Evolutionary conservation across 2,888 invertebrate genomes (phyloP).

Genomic region (Drosophila colorata): DNA sequence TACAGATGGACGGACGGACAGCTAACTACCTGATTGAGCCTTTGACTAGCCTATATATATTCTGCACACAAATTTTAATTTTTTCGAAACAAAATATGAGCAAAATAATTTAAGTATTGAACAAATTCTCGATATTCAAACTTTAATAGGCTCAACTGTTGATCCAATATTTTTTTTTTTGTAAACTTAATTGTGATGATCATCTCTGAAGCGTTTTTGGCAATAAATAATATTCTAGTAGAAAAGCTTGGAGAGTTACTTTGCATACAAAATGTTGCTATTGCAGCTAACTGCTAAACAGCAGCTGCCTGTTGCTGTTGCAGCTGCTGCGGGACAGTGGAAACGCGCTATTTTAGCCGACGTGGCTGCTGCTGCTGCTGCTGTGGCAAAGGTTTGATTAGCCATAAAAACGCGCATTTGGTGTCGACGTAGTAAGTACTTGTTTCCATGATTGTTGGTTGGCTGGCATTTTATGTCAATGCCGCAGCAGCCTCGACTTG

Average conservation of each 20-base stretch:
- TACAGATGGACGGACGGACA: too few species aligned
- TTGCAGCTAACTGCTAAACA: neutral
- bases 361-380: conserved; percentile 5
- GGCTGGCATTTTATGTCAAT: conserved; percentile 57
- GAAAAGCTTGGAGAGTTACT: neutral
- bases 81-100: too few species aligned
- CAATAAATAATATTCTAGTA: neutral
- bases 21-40: too few species aligned
- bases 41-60: too few species aligned
- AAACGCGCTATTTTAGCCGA: conserved; percentile 22
- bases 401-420: conserved; percentile 69
- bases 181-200: too few species aligned
- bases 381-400: conserved; percentile 78
- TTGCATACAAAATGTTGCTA: neutral
- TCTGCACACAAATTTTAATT: too few species aligned
- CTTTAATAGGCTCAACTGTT: too few species aligned
- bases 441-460: conserved; percentile 62
- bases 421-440: conserved; percentile 63
- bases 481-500: neutral
- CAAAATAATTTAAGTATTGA: too few species aligned
- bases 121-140: too few species aligned
- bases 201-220: too few species aligned
- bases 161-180: too few species aligned
- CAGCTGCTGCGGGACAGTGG: conserved; percentile 20
- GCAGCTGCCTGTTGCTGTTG: conserved; percentile 6